Conservation (phyloP, 2,113 vertebrate genomes). For the Peromyscus maniculatus region DNA sequence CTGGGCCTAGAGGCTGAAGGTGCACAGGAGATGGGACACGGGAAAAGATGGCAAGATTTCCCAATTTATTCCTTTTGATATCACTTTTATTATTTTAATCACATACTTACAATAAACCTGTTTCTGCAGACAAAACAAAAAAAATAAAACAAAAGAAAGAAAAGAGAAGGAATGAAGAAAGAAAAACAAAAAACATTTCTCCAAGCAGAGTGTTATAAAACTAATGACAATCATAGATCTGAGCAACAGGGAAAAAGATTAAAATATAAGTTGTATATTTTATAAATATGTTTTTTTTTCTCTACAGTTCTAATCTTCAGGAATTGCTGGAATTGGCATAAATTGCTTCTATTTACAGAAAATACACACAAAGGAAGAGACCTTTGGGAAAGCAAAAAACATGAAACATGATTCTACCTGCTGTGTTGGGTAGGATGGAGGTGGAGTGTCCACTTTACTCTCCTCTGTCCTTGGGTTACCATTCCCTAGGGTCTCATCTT, state of each 20-base stretch:
- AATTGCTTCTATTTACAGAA: neutral
- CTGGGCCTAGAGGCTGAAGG: no score
- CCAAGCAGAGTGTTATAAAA: neutral
- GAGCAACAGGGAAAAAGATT: neutral
- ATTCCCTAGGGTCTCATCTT: constrained; percentile 87
- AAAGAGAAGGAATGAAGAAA: no score
- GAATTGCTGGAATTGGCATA: neutral
- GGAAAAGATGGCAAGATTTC: neutral
- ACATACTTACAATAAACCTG: no score
- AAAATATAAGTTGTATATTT: neutral
- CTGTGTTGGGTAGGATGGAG: constrained; percentile 90
- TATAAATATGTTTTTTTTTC: no score
- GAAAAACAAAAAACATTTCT: neutral
- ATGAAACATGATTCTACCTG: constrained; percentile 85
- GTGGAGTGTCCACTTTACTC: constrained; percentile 88
- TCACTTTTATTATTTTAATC: neutral
- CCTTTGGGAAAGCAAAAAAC: neutral
- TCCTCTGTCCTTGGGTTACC: constrained; percentile 85
- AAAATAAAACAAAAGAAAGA: neutral
- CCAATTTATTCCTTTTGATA: neutral
- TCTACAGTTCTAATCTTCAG: neutral
- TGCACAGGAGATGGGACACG: neutral
- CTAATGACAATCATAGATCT: neutral
- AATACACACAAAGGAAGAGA: neutral
- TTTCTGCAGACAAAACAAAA: neutral